Percentiles rank a stretch among this genome's conserved stretches.
These are phyloP conservation scores for Epizoanthus stellaris DNA, from an alignment of 92 coral and sea anemone species.

Conservation along the genomic window DNA sequence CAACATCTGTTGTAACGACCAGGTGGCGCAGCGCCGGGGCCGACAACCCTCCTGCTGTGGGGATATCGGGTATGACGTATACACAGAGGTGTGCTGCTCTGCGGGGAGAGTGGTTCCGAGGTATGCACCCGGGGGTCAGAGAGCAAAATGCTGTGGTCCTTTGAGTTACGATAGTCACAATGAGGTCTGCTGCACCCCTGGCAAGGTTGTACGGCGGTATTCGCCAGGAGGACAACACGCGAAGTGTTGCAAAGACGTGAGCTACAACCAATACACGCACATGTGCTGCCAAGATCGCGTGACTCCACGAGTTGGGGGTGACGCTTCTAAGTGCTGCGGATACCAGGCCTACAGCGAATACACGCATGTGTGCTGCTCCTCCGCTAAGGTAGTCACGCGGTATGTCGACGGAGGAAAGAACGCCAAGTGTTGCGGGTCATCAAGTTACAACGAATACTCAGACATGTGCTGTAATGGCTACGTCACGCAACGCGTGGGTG, in stretches of 20 bases:
- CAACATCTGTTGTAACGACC: constrained; percentile 47
- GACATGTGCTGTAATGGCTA: constrained; percentile 11
- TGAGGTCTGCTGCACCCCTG: constrained; percentile 39
- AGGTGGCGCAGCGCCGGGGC: constrained; percentile 35
- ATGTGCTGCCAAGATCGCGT: constrained; percentile 49
- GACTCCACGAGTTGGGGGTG: constrained; percentile 25
- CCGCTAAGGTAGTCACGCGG: neutral
- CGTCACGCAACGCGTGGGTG: neutral
- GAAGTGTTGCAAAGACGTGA: constrained; percentile 39
- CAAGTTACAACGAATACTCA: neutral
- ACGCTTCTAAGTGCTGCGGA: constrained; percentile 41
- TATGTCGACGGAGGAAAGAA: neutral
- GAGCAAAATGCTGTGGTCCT: constrained; percentile 44
- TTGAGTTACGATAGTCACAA: constrained; percentile 14
- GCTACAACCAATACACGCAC: constrained; percentile 31
- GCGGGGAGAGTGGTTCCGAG: constrained; percentile 22
- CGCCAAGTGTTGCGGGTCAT: constrained; percentile 18
- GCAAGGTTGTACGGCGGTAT: constrained; percentile 40
- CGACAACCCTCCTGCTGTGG: constrained; percentile 49
- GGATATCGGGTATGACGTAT: constrained; percentile 28
- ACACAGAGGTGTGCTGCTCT: constrained; percentile 55
- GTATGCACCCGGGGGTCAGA: constrained; percentile 34
- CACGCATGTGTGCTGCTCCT: neutral
- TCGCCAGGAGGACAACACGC: constrained; percentile 49
- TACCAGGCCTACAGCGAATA: neutral